Conservation (phyloP, 2,888 invertebrate species). For the Brachyptera putata region DNA sequence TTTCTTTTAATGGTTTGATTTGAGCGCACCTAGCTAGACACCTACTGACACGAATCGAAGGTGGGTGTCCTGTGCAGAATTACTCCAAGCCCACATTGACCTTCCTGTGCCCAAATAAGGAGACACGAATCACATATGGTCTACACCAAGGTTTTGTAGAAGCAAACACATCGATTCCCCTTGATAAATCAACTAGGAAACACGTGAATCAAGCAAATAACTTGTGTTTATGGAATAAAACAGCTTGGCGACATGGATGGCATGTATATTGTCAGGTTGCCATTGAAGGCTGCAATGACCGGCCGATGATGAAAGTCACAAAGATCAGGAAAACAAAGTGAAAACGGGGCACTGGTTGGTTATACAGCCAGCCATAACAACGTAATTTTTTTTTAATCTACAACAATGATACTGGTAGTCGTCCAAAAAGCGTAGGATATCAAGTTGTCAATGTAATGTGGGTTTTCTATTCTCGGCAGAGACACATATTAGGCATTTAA, state of each 20-base stretch:
- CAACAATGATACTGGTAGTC: no score
- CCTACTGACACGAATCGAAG: background rate
- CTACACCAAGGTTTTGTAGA: background rate
- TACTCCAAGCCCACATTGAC: background rate
- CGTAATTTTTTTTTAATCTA: no score
- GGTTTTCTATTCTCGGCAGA: background rate
- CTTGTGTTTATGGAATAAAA: no score
- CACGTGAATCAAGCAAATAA: no score
- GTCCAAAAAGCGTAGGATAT: background rate
- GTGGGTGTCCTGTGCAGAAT: background rate
- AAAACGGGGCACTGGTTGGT: no score
- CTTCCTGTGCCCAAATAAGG: background rate
- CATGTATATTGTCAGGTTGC: no score
- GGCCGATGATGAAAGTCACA: background rate
- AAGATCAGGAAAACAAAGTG: background rate
- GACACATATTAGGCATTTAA: background rate
- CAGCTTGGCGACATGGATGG: no score
- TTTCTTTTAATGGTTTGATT: no score
- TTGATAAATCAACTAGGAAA: no score
- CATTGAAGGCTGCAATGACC: background rate
- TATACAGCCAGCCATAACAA: no score
- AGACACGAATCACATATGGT: background rate
- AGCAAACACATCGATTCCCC: no score
- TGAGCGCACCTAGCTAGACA: background rate
- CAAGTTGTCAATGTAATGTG: background rate